phyloP scores from a whole-genome alignment of 2,113 vertebrate genomes.

The Pardalotus punctatus region DNA sequence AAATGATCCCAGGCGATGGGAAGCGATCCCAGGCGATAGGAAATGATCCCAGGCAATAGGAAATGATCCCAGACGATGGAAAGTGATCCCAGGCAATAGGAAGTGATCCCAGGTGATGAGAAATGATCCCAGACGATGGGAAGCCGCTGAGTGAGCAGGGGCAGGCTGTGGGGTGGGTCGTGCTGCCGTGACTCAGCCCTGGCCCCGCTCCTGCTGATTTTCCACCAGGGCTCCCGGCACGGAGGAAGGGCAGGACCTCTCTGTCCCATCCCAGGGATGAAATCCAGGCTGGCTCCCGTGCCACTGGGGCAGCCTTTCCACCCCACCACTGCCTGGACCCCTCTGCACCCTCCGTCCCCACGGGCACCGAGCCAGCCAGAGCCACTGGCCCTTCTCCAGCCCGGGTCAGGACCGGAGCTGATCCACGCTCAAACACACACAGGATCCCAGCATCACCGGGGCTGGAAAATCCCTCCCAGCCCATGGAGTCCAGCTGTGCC shows the following conservation, averaged over 20 bases:
- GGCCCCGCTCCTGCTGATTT: not conserved
- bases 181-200: not conserved
- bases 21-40: not conserved
- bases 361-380: not conserved
- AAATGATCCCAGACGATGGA: not conserved
- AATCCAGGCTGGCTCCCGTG: not conserved
- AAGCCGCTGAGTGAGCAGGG: not conserved
- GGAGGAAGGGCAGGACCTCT: not conserved
- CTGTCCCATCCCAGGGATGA: rapidly evolving
- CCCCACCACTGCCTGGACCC: rapidly evolving
- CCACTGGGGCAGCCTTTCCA: rapidly evolving
- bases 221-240: not conserved
- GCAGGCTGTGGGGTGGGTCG: not conserved
- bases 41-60: not conserved
- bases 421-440: not conserved
- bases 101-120: not conserved
- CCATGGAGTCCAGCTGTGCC: not conserved
- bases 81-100: not conserved
- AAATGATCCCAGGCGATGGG: too few species aligned
- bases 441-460: not conserved
- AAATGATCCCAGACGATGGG: not conserved
- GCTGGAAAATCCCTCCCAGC: not conserved
- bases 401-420: rapidly evolving
- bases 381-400: not conserved
- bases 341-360: not conserved